Evolutionary conservation across 2,797 vertebrate species (phyloP), one percentile per base, ranked within the genome.

Genomic region (Picus viridis): DNA sequence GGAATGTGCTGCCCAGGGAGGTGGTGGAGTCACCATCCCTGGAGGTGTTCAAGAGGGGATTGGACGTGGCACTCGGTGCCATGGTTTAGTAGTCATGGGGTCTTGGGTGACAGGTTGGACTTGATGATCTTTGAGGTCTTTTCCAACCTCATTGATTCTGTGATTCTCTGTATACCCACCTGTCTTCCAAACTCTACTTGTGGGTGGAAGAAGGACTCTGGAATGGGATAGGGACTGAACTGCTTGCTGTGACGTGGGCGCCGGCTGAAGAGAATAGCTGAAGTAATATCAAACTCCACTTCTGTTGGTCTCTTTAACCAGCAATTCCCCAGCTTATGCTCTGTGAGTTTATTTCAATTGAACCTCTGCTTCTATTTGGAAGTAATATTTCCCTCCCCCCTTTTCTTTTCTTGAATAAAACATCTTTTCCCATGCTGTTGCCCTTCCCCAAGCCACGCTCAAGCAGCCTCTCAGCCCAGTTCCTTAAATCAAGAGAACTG

Each of bases 361-460:
- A 30, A 58, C 36, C 24, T 58, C 51, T 90, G 64, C 34, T 84
- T 68, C 72, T 83, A 19, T 76, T 94, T 65, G 65, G 80, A 97
- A 90, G 61, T 27, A 41, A 27, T 68, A 73, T 61, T 94, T 79
- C 7, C 7, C 7, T 16, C 16, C 43, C 43, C 22, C 22, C 16
- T 86, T n/a, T 95, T 93, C n/a, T 92, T 92, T 70, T 83, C 88
- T 86, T 89, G 64, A 91, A 83, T 83, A 93, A 97, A 96, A 92
- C 34, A 79, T 92, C 27, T 68, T 89, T 86, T 69, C 68, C 10
- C 41, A 18, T 81, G 59, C 57, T 80, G n/a, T 59, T 86, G 20
- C 17, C 53, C 57, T 26, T 93, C 68, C 68, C 45, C 58, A 75
- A 93, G 85, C 54, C 54, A 92, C 41, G 92, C 88, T 83, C n/a